Evolutionary conservation across 2,797 vertebrate species (phyloP).

Genomic region (Peromyscus aztecus): DNA sequence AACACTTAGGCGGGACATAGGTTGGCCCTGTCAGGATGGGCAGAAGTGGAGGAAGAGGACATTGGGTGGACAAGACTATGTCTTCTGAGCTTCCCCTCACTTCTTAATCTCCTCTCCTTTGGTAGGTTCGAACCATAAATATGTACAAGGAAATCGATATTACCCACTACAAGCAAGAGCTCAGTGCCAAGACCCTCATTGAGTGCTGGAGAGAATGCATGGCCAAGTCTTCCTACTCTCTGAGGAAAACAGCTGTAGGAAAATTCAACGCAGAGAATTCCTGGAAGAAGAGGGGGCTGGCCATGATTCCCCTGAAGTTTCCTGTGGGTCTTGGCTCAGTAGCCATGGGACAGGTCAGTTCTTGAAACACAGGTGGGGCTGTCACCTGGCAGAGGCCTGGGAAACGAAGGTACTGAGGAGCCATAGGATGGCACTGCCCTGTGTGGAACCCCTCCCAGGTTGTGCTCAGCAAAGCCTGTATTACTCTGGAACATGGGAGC

Average conservation of each 20-base stretch:
- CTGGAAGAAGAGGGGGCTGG: conserved; percentile 86
- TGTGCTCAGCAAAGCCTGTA: background rate
- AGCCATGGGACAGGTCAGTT: conserved; percentile 81
- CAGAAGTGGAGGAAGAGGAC: background rate
- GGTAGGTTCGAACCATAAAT: conserved; percentile 82
- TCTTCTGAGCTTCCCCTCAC: background rate
- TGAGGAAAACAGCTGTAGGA: conserved; percentile 76
- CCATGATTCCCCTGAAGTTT: conserved; percentile 83
- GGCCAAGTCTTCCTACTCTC: conserved; percentile 77
- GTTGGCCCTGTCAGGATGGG: background rate
- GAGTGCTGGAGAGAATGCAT: conserved; percentile 84
- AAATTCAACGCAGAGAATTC: conserved; percentile 82
- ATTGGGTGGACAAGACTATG: background rate
- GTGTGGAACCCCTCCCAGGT: background rate
- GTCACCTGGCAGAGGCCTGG: background rate
- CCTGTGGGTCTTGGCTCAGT: conserved; percentile 64
- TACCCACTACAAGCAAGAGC: conserved; percentile 82
- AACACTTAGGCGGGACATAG: background rate
- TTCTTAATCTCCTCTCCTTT: background rate
- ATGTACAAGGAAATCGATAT: conserved; percentile 77
- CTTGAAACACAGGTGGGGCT: background rate
- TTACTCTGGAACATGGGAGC: background rate
- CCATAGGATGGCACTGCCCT: background rate
- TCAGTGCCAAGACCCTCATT: conserved; percentile 74
- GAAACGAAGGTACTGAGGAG: background rate